Evolutionary conservation across 92 coral and sea anemone genomes (phyloP).

Genomic region (Porites evermanni): DNA sequence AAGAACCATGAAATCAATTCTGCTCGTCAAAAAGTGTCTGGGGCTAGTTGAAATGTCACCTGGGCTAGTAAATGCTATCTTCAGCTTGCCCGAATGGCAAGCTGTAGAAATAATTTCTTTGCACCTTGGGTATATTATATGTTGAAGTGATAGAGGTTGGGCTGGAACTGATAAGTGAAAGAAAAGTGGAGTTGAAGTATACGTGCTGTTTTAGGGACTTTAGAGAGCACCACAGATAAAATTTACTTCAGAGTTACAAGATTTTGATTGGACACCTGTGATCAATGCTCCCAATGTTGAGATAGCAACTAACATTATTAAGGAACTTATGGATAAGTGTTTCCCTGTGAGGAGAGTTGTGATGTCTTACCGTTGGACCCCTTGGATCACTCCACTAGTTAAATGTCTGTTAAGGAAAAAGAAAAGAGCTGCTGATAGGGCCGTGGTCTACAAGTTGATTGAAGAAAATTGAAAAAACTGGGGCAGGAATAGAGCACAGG

Average conservation of each 20-base stretch:
- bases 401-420: not conserved
- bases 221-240: not conserved
- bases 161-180: no score
- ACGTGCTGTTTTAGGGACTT: no score
- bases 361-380: conserved; percentile 1
- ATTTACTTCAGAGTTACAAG: conserved; percentile 7
- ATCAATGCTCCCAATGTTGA: conserved; percentile 5
- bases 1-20: no score
- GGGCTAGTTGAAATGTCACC: no score
- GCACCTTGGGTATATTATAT: no score
- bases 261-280: conserved; percentile 16
- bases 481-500: conserved; percentile 29
- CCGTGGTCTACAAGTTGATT: conserved; percentile 22
- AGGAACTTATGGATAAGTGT: not conserved
- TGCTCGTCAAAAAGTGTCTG: no score
- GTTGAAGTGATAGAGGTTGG: no score
- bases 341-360: conserved; percentile 3
- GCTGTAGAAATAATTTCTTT: no score
- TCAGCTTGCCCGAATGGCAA: no score
- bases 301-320: not conserved
- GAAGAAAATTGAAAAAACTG: conserved; percentile 28
- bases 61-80: no score
- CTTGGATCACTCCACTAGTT: not conserved
- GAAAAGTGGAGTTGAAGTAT: no score
- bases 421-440: conserved; percentile 11